phyloP scores from a whole-genome alignment of 2,888 invertebrate species.

The Tolmerus cingulatus region DNA sequence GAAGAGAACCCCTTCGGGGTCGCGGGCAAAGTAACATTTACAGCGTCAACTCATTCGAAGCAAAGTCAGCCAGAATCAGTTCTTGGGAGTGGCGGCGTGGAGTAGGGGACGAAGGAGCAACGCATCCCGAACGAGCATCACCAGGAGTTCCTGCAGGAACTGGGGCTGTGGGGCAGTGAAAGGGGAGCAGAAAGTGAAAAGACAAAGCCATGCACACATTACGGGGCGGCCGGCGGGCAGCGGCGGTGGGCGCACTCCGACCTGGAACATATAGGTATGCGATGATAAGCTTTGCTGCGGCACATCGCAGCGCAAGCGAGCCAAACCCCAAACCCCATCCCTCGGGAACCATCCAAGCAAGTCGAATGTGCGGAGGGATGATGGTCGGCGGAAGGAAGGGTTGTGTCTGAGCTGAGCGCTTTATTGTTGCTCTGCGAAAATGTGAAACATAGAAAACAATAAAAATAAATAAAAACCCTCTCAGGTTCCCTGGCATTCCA shows the following conservation, averaged over 20 bases:
- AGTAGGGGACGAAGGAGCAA: neutral
- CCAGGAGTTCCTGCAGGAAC: neutral
- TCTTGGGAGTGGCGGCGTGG: neutral
- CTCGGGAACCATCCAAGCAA: neutral
- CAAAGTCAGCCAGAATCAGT: constrained; percentile 8
- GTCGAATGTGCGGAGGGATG: neutral
- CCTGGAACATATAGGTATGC: neutral
- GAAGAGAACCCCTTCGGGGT: neutral
- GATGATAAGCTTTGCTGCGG: neutral
- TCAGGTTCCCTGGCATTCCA: neutral
- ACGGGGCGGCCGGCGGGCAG: neutral
- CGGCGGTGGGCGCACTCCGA: neutral
- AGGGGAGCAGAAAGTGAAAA: constrained; percentile 30
- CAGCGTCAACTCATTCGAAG: neutral
- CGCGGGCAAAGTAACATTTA: neutral
- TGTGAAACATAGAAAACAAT: neutral
- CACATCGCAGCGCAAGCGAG: neutral
- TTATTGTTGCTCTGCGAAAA: neutral
- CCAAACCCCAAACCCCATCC: neutral
- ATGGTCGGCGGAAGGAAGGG: neutral
- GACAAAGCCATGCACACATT: constrained; percentile 6
- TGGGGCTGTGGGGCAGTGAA: constrained; percentile 2
- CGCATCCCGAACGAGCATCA: neutral
- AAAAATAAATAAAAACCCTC: neutral
- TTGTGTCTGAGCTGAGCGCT: neutral